A percentile compares a stretch with the other conserved stretches of the same genome.
Evolutionary conservation across 2,797 vertebrate genomes (phyloP).

Genomic region (Gymnopithys bicolor): DNA sequence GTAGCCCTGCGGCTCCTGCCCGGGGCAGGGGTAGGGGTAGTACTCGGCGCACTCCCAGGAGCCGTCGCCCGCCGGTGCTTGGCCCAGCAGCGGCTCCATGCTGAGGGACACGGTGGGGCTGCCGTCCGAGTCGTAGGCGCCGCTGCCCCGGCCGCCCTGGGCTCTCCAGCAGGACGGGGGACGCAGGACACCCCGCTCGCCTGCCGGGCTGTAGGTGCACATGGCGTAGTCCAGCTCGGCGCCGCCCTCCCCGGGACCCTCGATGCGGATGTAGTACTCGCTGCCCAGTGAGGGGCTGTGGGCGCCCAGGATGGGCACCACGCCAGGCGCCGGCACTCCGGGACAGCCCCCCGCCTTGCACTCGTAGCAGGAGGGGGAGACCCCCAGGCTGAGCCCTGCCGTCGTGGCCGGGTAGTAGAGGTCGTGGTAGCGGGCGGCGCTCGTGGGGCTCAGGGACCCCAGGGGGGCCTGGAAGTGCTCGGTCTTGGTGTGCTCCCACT

Average conservation of each 20-base stretch:
- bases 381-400: conserved; percentile 76
- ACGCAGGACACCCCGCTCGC: conserved; percentile 69
- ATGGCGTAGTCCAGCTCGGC: conserved; percentile 86
- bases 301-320: conserved; percentile 91
- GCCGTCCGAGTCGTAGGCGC: conserved; percentile 81
- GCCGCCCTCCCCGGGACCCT: conserved; percentile 86
- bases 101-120: conserved; percentile 86
- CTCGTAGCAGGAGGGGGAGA: conserved; percentile 89
- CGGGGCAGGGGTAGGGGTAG: conserved; percentile 80
- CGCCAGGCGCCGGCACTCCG: conserved; percentile 78
- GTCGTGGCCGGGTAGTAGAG: conserved; percentile 84
- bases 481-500: conserved; percentile 91
- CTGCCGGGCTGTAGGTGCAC: conserved; percentile 86
- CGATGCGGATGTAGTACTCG: conserved; percentile 96
- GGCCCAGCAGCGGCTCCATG: conserved; percentile 90
- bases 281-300: conserved; percentile 90
- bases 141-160: conserved; percentile 66
- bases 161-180: conserved; percentile 78
- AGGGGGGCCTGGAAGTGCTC: conserved; percentile 79
- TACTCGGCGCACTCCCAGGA: conserved; percentile 79
- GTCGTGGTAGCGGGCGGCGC: conserved; percentile 82
- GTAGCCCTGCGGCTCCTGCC: conserved; percentile 74
- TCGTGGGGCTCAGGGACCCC: conserved; percentile 76
- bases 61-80: conserved; percentile 41
- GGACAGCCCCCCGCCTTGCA: conserved; percentile 69